Evolutionary conservation across 2,797 vertebrate species (phyloP).

Genomic region (Falco novaeseelandiae): DNA sequence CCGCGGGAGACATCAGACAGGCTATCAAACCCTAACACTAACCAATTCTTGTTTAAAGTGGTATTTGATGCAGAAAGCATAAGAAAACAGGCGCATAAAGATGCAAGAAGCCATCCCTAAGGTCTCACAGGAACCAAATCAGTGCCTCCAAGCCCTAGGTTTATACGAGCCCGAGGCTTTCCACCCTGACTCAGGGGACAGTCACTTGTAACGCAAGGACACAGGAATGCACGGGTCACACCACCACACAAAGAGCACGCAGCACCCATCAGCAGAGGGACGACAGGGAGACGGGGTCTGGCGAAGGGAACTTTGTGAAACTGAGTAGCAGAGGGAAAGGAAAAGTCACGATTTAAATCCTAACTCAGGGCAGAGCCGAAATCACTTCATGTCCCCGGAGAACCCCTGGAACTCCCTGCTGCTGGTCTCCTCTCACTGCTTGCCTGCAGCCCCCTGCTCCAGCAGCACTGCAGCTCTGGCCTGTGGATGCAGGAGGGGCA

Average conservation of each 20-base stretch:
- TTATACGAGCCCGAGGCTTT: not conserved
- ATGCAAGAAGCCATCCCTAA: not conserved
- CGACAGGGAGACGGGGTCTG: not conserved
- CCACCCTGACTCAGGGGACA: not conserved
- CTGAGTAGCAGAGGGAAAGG: not conserved
- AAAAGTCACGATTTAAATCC: not conserved
- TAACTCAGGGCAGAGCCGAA: not conserved
- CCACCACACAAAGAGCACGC: fast-evolving
- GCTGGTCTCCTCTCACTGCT: not conserved
- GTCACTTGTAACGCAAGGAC: not conserved
- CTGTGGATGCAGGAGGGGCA: not conserved
- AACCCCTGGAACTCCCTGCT: not conserved
- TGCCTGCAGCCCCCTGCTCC: not conserved
- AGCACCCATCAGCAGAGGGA: not conserved
- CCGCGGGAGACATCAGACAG: fast-evolving
- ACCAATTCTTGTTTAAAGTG: not conserved
- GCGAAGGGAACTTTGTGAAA: not conserved
- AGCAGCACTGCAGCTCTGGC: not conserved
- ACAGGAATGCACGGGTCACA: not conserved
- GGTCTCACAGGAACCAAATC: not conserved
- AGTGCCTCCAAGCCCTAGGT: not conserved
- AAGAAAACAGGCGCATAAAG: not conserved
- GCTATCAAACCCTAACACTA: not conserved
- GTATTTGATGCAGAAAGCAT: not conserved
- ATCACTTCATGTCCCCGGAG: not conserved